These are phyloP conservation scores for Stichodactyla mertensii DNA, from an alignment of 64 coral and sea anemone species.

Conservation along the genomic window DNA sequence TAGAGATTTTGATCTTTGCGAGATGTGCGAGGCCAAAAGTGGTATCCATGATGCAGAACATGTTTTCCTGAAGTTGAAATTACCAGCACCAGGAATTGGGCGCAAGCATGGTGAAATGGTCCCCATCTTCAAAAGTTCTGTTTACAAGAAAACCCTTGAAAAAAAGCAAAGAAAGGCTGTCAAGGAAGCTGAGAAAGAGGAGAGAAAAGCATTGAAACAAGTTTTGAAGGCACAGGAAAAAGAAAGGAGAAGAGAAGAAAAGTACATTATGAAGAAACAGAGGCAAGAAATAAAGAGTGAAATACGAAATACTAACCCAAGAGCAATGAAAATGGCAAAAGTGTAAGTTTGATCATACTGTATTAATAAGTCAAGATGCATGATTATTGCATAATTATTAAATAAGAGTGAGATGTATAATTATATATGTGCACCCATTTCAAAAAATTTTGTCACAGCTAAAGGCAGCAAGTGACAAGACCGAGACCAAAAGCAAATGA, in stretches of 20 bases:
- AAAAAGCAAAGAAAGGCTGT: conserved; percentile 36
- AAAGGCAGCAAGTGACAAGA: no score
- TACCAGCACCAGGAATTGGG: conserved; percentile 58
- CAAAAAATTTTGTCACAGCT: no score
- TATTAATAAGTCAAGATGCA: background rate
- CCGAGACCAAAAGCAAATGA: no score
- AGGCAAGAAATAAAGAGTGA: conserved; percentile 5
- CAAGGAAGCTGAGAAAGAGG: conserved; percentile 11
- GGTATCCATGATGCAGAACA: conserved; percentile 56
- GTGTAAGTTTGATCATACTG: background rate
- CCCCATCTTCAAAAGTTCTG: conserved; percentile 57
- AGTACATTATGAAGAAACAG: background rate
- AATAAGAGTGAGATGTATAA: no score
- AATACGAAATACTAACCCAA: conserved; percentile 27
- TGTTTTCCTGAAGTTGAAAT: conserved; percentile 79
- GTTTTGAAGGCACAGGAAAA: conserved; percentile 27
- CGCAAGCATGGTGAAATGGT: conserved; percentile 86
- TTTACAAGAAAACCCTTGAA: conserved; percentile 42
- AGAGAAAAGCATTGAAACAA: conserved; percentile 10
- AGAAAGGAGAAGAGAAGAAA: conserved; percentile 36
- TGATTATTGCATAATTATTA: no score
- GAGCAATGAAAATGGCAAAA: background rate
- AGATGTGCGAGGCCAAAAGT: conserved; percentile 62
- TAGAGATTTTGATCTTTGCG: conserved; percentile 81
- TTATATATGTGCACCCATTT: no score